Conservation (phyloP, 2,113 vertebrate genomes). For the Mesocricetus auratus region DNA sequence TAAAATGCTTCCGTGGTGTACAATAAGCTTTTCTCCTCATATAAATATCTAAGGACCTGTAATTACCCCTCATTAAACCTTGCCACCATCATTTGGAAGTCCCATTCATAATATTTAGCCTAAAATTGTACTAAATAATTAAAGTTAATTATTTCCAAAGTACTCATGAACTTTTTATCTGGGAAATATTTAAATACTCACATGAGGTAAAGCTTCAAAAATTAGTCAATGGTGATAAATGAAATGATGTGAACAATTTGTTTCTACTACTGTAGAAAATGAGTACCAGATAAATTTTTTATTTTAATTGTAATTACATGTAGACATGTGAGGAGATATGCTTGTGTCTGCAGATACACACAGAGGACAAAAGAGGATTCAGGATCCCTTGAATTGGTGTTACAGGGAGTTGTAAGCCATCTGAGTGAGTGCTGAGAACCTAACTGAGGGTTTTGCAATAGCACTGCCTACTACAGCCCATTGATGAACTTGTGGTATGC, state of each 20-base stretch:
- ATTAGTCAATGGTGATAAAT: slow-evolving; percentile 58
- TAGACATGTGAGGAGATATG: background rate
- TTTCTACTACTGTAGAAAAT: slow-evolving; percentile 47
- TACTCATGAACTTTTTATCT: slow-evolving; percentile 78
- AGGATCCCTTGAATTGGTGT: background rate
- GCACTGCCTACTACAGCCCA: no score
- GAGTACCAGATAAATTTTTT: background rate
- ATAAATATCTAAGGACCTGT: slow-evolving; percentile 82
- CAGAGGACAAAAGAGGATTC: background rate
- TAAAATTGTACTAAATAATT: slow-evolving; percentile 78
- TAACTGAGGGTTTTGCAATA: background rate
- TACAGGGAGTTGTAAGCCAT: background rate
- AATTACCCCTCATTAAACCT: slow-evolving; percentile 87
- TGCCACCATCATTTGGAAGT: slow-evolving; percentile 82
- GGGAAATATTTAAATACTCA: slow-evolving; percentile 68
- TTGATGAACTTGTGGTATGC: background rate
- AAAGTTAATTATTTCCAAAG: slow-evolving; percentile 78
- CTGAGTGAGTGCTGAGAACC: background rate
- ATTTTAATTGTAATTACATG: background rate
- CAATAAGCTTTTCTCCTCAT: slow-evolving; percentile 80
- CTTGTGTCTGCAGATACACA: background rate
- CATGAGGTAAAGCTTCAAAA: slow-evolving; percentile 23
- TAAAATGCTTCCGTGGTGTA: slow-evolving; percentile 85
- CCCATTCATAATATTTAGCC: slow-evolving; percentile 83
- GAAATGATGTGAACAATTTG: slow-evolving; percentile 44